Percentiles rank a stretch among this genome's conserved stretches.
These are phyloP conservation scores for Melanotaenia maccullochi DNA, from an alignment of 2,797 vertebrate species.

Conservation along the genomic window DNA sequence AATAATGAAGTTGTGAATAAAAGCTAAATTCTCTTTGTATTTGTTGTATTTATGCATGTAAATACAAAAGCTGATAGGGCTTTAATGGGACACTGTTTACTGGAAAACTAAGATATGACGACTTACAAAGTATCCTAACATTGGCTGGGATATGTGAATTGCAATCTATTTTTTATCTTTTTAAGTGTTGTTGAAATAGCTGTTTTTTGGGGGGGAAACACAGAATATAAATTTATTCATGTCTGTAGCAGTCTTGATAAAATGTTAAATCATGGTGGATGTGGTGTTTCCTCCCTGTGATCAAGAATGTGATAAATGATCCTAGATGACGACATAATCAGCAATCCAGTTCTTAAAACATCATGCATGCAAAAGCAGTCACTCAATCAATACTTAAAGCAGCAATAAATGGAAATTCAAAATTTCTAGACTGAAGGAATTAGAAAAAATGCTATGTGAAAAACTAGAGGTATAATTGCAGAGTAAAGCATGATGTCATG, in stretches of 20 bases:
- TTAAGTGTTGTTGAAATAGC: neutral
- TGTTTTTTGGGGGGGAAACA: no score
- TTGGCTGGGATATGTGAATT: neutral
- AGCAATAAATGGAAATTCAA: no score
- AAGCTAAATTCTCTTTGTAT: neutral
- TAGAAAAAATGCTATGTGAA: no score
- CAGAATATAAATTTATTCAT: neutral
- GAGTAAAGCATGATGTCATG: no score
- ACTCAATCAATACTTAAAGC: constrained; percentile 4
- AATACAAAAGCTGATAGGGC: constrained; percentile 3
- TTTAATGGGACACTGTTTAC: neutral
- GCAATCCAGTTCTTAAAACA: constrained; percentile 41
- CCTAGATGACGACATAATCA: constrained; percentile 47
- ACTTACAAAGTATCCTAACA: neutral
- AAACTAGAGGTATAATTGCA: no score
- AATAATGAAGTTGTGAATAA: constrained; percentile 16
- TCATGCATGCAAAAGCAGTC: constrained; percentile 16
- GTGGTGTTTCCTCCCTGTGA: constrained; percentile 1
- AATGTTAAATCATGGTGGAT: neutral
- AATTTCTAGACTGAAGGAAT: no score
- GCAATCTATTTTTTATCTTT: neutral
- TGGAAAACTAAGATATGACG: constrained; percentile 1
- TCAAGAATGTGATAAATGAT: constrained; percentile 27
- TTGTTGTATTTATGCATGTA: constrained; percentile 5
- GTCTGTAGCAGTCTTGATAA: constrained; percentile 7